phyloP scores from a whole-genome alignment of 2,113 vertebrate genomes.

The Casuarius casuarius region DNA sequence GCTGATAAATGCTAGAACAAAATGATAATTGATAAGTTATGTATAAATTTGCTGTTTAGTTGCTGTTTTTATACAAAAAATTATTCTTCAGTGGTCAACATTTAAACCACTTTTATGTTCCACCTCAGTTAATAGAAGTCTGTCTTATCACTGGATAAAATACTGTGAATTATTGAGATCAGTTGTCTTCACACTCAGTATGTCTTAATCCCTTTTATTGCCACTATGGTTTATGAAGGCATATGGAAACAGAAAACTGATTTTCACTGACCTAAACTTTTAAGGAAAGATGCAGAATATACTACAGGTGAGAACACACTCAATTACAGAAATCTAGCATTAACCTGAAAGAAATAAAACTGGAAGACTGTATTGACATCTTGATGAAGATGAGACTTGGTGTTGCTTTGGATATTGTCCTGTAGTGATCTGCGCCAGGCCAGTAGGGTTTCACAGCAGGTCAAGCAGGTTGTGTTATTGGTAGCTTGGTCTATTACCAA shows the following conservation, averaged over 20 bases:
- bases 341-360: background rate
- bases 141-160: background rate
- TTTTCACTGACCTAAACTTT: background rate
- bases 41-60: background rate
- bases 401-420: background rate
- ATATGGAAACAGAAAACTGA: accelerated
- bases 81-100: background rate
- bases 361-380: background rate
- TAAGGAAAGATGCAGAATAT: background rate
- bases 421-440: background rate
- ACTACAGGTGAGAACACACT: background rate
- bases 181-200: background rate
- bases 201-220: background rate
- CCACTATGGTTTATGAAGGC: background rate
- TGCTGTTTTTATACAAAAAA: background rate
- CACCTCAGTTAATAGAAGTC: background rate
- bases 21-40: background rate
- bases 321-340: background rate
- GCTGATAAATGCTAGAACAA: background rate
- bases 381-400: background rate
- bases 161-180: background rate
- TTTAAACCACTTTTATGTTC: background rate
- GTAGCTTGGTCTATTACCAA: background rate
- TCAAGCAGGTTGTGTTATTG: background rate
- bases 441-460: background rate